A percentile compares a stretch with the other conserved stretches of the same genome.
phyloP scores from a whole-genome alignment of 1,140 invertebrate genomes.

The Dinothrombium tinctorium region DNA sequence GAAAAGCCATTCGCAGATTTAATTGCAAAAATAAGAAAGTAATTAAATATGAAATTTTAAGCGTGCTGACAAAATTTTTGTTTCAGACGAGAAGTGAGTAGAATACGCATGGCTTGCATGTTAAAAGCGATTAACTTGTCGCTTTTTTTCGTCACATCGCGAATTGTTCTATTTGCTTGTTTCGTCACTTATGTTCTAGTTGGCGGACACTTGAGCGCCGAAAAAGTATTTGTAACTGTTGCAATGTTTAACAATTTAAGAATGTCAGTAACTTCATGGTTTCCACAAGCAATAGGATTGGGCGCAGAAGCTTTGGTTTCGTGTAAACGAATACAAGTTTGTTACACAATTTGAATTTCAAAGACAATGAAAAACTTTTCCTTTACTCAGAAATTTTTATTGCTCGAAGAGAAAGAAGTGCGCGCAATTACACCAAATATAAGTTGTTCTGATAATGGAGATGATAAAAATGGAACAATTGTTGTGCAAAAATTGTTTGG shows the following conservation, averaged over 20 bases:
- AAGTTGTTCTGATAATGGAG: too few species aligned
- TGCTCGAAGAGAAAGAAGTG: slow-evolving; percentile 2
- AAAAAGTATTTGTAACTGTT: slow-evolving; percentile 48
- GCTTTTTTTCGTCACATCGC: slow-evolving; percentile 26
- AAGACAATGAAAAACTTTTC: too few species aligned
- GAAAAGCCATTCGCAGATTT: slow-evolving; percentile 46
- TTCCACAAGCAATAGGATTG: slow-evolving; percentile 5
- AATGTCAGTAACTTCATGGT: slow-evolving; percentile 21
- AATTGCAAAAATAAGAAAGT: slow-evolving; percentile 28
- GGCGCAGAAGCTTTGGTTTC: slow-evolving; percentile 1
- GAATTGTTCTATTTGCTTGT: slow-evolving; percentile 43
- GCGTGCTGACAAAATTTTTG: background rate
- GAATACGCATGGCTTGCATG: slow-evolving; percentile 38
- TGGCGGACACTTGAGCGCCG: slow-evolving; percentile 28
- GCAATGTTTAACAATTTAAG: slow-evolving; percentile 41
- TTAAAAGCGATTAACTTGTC: slow-evolving; percentile 38
- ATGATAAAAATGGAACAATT: too few species aligned
- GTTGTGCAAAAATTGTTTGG: background rate
- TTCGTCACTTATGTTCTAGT: slow-evolving; percentile 40
- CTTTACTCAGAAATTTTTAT: background rate
- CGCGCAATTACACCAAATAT: too few species aligned
- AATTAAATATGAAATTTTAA: too few species aligned
- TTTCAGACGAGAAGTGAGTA: slow-evolving; percentile 35
- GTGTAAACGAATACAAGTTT: slow-evolving; percentile 4
- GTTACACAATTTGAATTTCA: too few species aligned